These are phyloP conservation scores for Lasaia peninsularis DNA, from an alignment of 1,140 invertebrate genomes.

Conservation along the genomic window DNA sequence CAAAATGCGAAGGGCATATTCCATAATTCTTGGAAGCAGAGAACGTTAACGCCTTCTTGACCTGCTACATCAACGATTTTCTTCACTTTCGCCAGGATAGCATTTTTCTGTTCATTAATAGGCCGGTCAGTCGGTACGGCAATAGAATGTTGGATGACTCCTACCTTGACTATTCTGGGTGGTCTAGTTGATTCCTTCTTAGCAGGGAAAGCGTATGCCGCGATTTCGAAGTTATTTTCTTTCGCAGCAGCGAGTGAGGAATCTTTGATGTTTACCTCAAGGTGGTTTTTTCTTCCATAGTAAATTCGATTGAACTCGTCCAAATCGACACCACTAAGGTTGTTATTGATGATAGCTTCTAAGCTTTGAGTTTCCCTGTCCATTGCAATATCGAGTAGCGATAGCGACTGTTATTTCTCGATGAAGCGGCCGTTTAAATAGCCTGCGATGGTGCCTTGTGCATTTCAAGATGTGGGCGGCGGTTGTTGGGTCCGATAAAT, in stretches of 20 bases:
- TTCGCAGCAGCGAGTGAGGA: constrained; percentile 55
- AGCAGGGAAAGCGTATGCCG: constrained; percentile 84
- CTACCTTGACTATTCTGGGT: constrained; percentile 88
- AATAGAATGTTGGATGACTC: constrained; percentile 94
- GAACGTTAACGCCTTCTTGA: constrained; percentile 89
- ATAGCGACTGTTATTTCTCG: constrained; percentile 35
- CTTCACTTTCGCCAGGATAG: constrained; percentile 88
- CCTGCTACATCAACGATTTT: constrained; percentile 91
- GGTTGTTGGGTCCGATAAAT: constrained; percentile 42
- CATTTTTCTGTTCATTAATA: constrained; percentile 88
- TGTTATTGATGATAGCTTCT: constrained; percentile 62
- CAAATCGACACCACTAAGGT: constrained; percentile 80
- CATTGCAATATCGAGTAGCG: constrained; percentile 31
- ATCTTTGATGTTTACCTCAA: constrained; percentile 56
- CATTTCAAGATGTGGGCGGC: constrained; percentile 36
- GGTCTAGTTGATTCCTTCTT: constrained; percentile 83
- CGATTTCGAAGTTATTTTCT: constrained; percentile 85
- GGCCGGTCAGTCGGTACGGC: constrained; percentile 87
- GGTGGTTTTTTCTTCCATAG: constrained; percentile 80
- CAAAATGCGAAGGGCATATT: constrained; percentile 99
- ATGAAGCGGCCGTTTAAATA: constrained; percentile 48
- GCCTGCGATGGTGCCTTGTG: constrained; percentile 31
- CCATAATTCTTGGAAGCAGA: constrained; percentile 99
- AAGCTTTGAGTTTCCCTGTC: constrained; percentile 64
- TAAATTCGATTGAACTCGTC: constrained; percentile 87